These are phyloP conservation scores for Cyclura pinguis DNA, from an alignment of 2,797 vertebrate genomes.

Conservation along the genomic window DNA sequence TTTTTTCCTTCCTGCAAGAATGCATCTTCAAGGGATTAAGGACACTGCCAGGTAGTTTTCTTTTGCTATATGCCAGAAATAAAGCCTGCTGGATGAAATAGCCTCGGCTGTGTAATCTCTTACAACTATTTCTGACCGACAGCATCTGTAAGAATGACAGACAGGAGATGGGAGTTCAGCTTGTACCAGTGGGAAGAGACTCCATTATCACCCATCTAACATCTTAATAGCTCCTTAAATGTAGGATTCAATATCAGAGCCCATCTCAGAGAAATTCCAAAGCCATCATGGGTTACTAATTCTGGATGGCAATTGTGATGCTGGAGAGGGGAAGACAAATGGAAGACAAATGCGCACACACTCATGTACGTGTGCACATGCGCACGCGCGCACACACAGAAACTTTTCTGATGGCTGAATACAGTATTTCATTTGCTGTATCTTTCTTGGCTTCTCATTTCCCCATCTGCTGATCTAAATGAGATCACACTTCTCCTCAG, in stretches of 20 bases:
- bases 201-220: conserved; percentile 42
- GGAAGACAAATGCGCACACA: too few species aligned
- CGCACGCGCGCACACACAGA: neutral
- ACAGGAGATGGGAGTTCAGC: conserved; percentile 37
- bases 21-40: conserved; percentile 5
- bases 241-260: conserved; percentile 17
- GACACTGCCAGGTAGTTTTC: conserved; percentile 1
- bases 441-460: neutral
- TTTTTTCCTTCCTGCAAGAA: conserved; percentile 15
- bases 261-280: conserved; percentile 41
- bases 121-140: conserved; percentile 36
- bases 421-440: neutral
- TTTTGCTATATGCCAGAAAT: neutral
- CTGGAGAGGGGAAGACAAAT: neutral
- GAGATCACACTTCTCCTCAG: neutral
- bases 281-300: conserved; percentile 50
- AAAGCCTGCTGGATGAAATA: conserved; percentile 17
- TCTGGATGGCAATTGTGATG: neutral
- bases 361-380: neutral
- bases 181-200: conserved; percentile 29
- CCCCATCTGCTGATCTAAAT: neutral
- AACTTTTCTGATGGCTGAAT: neutral
- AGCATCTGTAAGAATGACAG: conserved; percentile 15
- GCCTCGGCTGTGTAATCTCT: conserved; percentile 33
- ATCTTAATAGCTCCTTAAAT: conserved; percentile 42